Conservation (phyloP, 92 coral and sea anemone species). For the Plumapathes pennacea region DNA sequence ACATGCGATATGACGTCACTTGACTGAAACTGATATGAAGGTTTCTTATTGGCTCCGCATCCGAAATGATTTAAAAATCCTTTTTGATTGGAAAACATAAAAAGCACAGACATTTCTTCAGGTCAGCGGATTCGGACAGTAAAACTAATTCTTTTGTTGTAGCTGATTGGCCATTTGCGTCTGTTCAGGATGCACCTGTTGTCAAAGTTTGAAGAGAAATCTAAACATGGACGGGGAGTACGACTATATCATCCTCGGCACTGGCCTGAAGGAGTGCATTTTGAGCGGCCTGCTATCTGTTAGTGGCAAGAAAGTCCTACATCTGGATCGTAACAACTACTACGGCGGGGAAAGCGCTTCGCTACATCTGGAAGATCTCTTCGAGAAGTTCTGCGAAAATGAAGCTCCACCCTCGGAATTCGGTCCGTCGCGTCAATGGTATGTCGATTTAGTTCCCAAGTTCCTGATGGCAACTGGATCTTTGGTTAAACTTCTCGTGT, state of each 20-base stretch:
- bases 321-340: constrained; percentile 80
- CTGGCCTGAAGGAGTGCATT: constrained; percentile 97
- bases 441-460: constrained; percentile 89
- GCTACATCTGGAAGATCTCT: constrained; percentile 68
- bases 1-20: no score
- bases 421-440: constrained; percentile 75
- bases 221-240: constrained; percentile 82
- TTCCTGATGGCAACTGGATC: constrained; percentile 88
- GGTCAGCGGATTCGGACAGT: no score
- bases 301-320: constrained; percentile 79
- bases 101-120: no score
- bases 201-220: no score
- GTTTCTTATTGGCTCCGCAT: no score
- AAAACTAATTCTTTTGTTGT: no score
- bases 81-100: no score
- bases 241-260: constrained; percentile 87
- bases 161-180: no score
- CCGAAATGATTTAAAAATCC: no score
- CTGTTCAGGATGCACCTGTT: no score
- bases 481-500: constrained; percentile 75
- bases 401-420: constrained; percentile 36
- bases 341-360: constrained; percentile 94
- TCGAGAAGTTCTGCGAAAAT: constrained; percentile 55
- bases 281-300: constrained; percentile 86
- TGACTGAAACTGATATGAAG: no score